Percentiles rank a stretch among this genome's conserved stretches.
Evolutionary conservation across 2,113 vertebrate genomes (phyloP).

Genomic region (Hydrochoerus hydrochaeris): DNA sequence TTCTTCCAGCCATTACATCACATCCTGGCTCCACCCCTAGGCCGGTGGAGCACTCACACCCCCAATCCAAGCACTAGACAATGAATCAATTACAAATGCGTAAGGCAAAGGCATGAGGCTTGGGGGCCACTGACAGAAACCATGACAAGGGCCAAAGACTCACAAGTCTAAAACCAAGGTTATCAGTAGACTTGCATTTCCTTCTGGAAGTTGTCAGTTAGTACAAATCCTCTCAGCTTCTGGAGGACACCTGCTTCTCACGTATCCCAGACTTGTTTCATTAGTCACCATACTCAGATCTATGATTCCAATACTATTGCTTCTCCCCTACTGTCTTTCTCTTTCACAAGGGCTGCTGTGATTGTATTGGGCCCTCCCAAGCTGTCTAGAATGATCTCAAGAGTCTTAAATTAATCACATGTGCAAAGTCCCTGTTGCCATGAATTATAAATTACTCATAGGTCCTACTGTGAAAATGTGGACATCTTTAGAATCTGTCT

Average conservation of each 20-base stretch:
- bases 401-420: neutral
- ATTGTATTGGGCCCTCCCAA: rapidly evolving
- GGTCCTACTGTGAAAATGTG: neutral
- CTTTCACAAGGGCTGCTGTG: neutral
- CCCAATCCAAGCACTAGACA: too few relatives aligned
- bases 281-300: rapidly evolving
- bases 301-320: neutral
- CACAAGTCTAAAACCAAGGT: neutral
- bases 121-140: too few relatives aligned
- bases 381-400: neutral
- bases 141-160: too few relatives aligned
- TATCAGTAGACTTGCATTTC: neutral
- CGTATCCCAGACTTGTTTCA: neutral
- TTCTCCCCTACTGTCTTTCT: neutral
- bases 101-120: too few relatives aligned
- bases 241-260: neutral
- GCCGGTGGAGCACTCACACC: too few relatives aligned
- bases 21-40: too few relatives aligned
- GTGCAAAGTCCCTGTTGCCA: neutral
- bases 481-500: neutral
- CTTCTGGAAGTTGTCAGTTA: neutral
- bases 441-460: neutral
- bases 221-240: neutral
- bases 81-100: too few relatives aligned
- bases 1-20: too few relatives aligned